These are phyloP conservation scores for Nemotelus nigrinus DNA, from an alignment of 2,888 invertebrate species.

Conservation along the genomic window DNA sequence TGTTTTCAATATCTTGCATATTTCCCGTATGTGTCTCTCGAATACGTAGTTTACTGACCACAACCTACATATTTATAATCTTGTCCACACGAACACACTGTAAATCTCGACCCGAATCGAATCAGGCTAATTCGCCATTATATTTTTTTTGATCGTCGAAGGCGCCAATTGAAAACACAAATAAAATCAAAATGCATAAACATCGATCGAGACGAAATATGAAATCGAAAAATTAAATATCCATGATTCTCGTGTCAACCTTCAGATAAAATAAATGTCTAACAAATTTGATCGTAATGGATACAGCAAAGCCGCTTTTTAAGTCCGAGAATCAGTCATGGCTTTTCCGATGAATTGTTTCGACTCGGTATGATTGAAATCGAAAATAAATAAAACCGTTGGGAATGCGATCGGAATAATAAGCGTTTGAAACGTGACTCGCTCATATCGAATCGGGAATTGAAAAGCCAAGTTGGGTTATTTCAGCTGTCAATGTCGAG, in stretches of 20 bases:
- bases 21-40: too few species aligned
- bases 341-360: constrained; percentile 25
- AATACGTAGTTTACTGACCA: too few species aligned
- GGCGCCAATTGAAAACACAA: too few species aligned
- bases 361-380: constrained; percentile 42
- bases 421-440: constrained; percentile 5
- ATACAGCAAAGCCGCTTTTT: background rate
- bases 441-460: constrained; percentile 1
- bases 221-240: too few species aligned
- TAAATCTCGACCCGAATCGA: too few species aligned
- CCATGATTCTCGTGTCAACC: background rate
- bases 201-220: too few species aligned
- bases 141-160: too few species aligned
- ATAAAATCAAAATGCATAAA: too few species aligned
- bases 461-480: background rate
- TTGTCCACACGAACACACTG: too few species aligned
- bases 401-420: constrained; percentile 40
- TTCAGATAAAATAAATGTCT: constrained; percentile 19
- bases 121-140: too few species aligned
- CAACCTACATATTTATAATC: too few species aligned
- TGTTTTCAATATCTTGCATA: too few species aligned
- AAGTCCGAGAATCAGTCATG: constrained; percentile 4
- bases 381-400: constrained; percentile 35
- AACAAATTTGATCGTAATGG: constrained; percentile 23
- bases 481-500: constrained; percentile 25